Evolutionary conservation across 1,140 invertebrate genomes (phyloP).

Genomic region (Pollicipes pollicipes): DNA sequence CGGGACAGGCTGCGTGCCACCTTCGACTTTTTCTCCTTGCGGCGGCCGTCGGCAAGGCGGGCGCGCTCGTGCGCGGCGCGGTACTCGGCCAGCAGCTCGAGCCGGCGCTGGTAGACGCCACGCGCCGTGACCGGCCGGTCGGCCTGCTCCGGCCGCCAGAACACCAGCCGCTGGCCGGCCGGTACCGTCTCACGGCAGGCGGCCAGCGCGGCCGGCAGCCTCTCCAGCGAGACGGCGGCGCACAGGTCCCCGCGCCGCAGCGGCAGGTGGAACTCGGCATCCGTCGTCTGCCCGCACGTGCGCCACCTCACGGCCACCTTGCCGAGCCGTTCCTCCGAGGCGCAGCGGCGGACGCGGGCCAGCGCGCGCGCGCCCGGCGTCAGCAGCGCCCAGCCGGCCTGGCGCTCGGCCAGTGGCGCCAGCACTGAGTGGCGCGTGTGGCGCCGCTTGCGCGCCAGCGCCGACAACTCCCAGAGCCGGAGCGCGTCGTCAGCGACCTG

Average conservation of each 20-base stretch:
- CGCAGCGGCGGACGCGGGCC: neutral
- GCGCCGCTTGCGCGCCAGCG: neutral
- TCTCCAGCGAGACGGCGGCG: neutral
- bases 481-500: neutral
- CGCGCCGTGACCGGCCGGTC: neutral
- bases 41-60: neutral
- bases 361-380: neutral
- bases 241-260: neutral
- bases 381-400: neutral
- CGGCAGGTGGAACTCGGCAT: neutral
- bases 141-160: neutral
- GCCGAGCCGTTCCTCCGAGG: neutral
- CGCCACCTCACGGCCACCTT: neutral
- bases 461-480: neutral
- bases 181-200: neutral
- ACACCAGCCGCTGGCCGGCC: neutral
- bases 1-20: neutral
- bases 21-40: neutral
- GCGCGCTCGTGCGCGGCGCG: neutral
- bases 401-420: neutral
- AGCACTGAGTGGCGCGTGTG: neutral
- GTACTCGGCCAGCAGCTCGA: neutral
- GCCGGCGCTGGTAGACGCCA: neutral
- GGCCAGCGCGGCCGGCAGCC: neutral
- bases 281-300: neutral